phyloP scores from a whole-genome alignment of 1,140 invertebrate species.

The Radopholus similis region DNA sequence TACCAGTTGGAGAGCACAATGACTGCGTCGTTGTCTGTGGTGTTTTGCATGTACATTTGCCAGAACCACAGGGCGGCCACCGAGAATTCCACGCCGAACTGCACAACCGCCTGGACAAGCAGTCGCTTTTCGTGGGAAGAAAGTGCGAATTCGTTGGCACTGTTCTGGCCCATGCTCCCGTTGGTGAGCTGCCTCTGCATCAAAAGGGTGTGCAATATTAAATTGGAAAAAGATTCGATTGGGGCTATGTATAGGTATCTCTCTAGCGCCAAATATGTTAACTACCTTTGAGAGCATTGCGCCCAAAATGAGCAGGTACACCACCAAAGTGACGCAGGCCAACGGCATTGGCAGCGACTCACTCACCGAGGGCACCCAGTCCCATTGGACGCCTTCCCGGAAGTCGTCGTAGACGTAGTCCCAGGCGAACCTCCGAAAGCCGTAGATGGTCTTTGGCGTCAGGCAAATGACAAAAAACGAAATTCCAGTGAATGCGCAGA shows the following conservation, averaged over 20 bases:
- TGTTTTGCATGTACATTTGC: too few relatives aligned
- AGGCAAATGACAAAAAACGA: background rate
- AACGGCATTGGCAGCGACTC: background rate
- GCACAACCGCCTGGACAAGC: background rate
- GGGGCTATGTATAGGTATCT: background rate
- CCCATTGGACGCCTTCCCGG: background rate
- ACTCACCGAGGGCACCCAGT: background rate
- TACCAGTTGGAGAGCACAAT: slow-evolving; percentile 1
- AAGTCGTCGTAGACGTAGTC: background rate
- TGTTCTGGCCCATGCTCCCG: too few relatives aligned
- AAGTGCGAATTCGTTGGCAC: too few relatives aligned
- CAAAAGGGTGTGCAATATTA: background rate
- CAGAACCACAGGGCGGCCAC: background rate
- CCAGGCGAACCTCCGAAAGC: background rate
- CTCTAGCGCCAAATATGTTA: background rate
- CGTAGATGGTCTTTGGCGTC: background rate
- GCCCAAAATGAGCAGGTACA: background rate
- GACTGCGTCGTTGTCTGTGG: too few relatives aligned
- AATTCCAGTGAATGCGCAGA: background rate
- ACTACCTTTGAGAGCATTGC: background rate
- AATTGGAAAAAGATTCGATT: background rate
- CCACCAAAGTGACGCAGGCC: background rate
- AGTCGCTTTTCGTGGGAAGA: background rate
- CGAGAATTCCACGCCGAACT: background rate
- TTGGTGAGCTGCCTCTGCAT: too few relatives aligned